These are phyloP conservation scores for Nesidiocoris tenuis DNA, from an alignment of 2,888 invertebrate species.

Conservation along the genomic window DNA sequence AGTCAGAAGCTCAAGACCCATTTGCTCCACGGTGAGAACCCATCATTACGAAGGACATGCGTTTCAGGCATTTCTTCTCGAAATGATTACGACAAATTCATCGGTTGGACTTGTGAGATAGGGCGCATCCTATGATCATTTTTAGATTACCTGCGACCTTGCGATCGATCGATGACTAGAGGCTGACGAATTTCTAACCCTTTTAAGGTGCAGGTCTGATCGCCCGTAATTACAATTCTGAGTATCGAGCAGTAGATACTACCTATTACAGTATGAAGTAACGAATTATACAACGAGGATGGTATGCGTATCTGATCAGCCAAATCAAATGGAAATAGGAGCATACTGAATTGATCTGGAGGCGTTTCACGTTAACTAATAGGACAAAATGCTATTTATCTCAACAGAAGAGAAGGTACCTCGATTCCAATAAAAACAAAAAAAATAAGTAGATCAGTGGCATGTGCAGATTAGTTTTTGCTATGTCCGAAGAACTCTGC, in stretches of 20 bases:
- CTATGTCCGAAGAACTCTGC: no score
- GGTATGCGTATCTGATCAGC: background rate
- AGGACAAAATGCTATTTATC: no score
- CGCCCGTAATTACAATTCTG: background rate
- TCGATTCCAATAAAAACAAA: no score
- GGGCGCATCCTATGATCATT: background rate
- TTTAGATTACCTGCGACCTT: background rate
- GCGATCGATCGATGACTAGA: background rate
- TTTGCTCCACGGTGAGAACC: background rate
- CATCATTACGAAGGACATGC: background rate
- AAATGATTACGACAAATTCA: background rate
- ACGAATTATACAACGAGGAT: background rate
- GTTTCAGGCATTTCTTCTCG: background rate
- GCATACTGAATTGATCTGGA: no score
- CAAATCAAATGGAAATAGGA: background rate
- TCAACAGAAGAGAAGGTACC: no score
- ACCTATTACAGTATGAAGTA: background rate
- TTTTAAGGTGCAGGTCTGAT: background rate
- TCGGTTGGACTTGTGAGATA: background rate
- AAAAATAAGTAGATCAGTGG: no score
- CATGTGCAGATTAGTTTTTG: no score
- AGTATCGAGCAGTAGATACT: no score
- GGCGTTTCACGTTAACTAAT: no score
- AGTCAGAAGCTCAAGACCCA: background rate
- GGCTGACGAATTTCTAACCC: background rate